phyloP scores from a whole-genome alignment of 2,797 vertebrate species.

The Ataeniobius toweri region DNA sequence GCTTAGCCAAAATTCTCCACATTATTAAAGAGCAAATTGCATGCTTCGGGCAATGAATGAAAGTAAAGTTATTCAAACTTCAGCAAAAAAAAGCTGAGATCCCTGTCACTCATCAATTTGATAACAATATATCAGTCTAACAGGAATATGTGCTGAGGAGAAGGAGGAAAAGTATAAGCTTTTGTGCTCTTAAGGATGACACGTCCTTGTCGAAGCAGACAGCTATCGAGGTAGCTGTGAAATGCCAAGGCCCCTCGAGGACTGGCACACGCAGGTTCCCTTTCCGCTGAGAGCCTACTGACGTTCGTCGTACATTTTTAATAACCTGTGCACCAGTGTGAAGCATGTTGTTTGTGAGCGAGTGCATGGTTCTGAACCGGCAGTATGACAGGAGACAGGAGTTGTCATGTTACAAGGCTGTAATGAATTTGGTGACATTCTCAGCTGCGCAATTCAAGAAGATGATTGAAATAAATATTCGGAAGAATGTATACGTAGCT shows the following conservation, averaged over 20 bases:
- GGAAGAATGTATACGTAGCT: not conserved
- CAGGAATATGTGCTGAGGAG: slow-evolving; percentile 27
- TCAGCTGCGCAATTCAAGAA: slow-evolving; percentile 20
- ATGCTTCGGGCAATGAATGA: slow-evolving; percentile 19
- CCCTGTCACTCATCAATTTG: slow-evolving; percentile 10
- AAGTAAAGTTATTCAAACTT: slow-evolving; percentile 41
- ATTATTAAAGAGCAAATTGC: slow-evolving; percentile 10
- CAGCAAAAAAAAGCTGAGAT: slow-evolving; percentile 19
- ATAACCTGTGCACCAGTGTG: slow-evolving; percentile 42
- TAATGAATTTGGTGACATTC: slow-evolving; percentile 39
- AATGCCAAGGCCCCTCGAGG: slow-evolving; percentile 61
- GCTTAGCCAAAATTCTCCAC: slow-evolving; percentile 9
- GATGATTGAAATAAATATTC: slow-evolving; percentile 22
- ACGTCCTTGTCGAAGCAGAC: slow-evolving; percentile 60
- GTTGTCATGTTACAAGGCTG: slow-evolving; percentile 16
- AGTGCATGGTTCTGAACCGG: slow-evolving; percentile 21
- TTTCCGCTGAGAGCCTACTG: slow-evolving; percentile 37
- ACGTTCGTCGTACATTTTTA: slow-evolving; percentile 58
- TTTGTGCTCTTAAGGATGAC: slow-evolving; percentile 45
- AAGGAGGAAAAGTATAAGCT: slow-evolving; percentile 31
- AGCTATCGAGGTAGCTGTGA: slow-evolving; percentile 45
- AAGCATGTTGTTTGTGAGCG: slow-evolving; percentile 54
- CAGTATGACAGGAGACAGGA: slow-evolving; percentile 23
- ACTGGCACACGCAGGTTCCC: slow-evolving; percentile 32
- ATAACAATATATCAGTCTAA: slow-evolving; percentile 38